A percentile compares a stretch with the other conserved stretches of the same genome.
phyloP scores from a whole-genome alignment of 2,113 vertebrate genomes.

The Tragelaphus strepsiceros region DNA sequence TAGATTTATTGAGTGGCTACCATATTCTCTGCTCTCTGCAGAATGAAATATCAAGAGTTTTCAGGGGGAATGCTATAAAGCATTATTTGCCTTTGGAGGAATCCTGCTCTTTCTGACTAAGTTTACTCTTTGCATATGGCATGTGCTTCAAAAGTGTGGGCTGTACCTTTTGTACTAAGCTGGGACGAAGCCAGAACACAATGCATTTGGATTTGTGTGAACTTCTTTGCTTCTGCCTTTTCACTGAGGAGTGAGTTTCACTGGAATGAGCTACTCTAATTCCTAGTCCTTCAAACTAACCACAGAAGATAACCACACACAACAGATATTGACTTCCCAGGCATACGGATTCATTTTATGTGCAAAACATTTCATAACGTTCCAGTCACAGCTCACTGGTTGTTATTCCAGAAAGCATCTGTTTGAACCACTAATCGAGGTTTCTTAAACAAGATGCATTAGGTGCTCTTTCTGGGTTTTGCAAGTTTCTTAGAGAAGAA shows the following conservation, averaged over 20 bases:
- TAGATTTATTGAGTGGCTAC: background rate
- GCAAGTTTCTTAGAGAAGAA: constrained; percentile 1
- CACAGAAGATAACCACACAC: constrained; percentile 40
- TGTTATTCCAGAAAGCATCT: constrained; percentile 70
- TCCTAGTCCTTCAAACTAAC: constrained; percentile 66
- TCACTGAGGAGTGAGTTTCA: constrained; percentile 17
- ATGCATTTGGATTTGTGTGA: background rate
- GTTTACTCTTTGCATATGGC: background rate
- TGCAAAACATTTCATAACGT: constrained; percentile 70
- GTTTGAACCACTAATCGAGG: constrained; percentile 62
- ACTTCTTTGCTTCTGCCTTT: background rate
- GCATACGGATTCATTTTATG: constrained; percentile 69
- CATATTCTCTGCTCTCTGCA: background rate
- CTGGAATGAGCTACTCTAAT: constrained; percentile 62
- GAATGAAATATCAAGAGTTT: background rate
- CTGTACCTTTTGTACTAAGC: background rate
- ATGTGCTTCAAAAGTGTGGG: background rate
- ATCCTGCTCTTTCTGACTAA: background rate
- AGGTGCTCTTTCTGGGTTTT: constrained; percentile 33
- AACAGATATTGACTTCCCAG: constrained; percentile 68
- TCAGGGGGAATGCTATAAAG: background rate
- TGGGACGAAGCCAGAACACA: background rate
- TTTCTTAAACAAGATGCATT: constrained; percentile 60
- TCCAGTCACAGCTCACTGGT: constrained; percentile 71
- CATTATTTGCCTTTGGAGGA: background rate